Evolutionary conservation across 2,797 vertebrate species (phyloP), one percentile per base, ranked within the genome.

Genomic region (Takifugu ocellatus): DNA sequence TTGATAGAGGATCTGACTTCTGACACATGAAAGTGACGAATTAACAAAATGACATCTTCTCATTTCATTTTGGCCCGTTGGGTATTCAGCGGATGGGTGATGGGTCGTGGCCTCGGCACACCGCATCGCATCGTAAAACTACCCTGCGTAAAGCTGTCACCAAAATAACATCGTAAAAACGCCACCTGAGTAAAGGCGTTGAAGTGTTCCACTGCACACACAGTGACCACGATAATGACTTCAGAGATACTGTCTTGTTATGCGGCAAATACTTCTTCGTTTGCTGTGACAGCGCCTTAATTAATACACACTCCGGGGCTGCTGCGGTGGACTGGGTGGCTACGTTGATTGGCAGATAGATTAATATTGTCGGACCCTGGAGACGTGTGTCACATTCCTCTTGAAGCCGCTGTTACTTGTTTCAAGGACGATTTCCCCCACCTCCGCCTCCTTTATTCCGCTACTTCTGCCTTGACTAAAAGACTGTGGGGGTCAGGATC

Each of bases 301-400:
- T 96, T 94, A 94, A 90, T 92, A 93, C 89, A 90, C 90, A 91
- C 90, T 87, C 84, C 75, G 61, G 88, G 91, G 84, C 79, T 85
- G 78, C 79, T 74, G 81, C 74, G 72, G 50, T 89, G 84, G 85
- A 72, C 83, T 81, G 77, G 82, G 81, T 75, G 90, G 87, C 85
- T 63, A 61, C 83, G 78, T 88, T 90, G 89, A 93, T 92, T 93
- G 92, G 92, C 89, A 88, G 91, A 92, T 91, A 94, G 93, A 96
- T 96, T 94, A 94, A 94, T 95, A 92, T 90, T 91, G 91, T 93
- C 93, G 93, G 91, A 88, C 91, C 89, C 91, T 70, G 69, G 93
- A 92, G 93, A 93, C 84, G 66, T 53, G 84, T 91, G 91, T 91
- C 92, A 89, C 91, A 92, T 91, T 93, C 83, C 68, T 84, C 86